Conservation (phyloP, 2,888 invertebrate species). For the Caenorhabditis sp. region DNA sequence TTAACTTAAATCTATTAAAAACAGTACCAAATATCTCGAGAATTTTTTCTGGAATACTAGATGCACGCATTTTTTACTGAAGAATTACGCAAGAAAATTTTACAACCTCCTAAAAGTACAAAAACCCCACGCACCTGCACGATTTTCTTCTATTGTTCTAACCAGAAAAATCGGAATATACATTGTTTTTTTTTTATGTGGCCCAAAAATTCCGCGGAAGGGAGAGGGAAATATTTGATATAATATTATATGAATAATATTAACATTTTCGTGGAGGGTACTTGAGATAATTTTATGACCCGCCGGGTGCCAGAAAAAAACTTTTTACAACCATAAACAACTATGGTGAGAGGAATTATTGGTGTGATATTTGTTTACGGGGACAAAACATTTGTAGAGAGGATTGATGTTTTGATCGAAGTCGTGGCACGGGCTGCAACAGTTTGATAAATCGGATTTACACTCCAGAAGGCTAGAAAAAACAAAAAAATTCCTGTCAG, state of each 20-base stretch:
- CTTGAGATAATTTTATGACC: background rate
- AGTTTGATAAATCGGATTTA: too few relatives aligned
- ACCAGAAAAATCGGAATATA: background rate
- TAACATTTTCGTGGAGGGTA: background rate
- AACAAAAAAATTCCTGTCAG: too few relatives aligned
- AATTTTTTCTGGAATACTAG: constrained; percentile 2
- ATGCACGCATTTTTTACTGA: background rate
- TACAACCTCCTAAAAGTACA: background rate
- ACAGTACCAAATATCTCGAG: background rate
- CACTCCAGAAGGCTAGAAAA: too few relatives aligned
- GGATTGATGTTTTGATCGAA: too few relatives aligned
- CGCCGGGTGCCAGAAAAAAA: too few relatives aligned
- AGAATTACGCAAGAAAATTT: too few relatives aligned
- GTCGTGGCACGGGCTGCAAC: too few relatives aligned
- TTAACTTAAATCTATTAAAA: background rate
- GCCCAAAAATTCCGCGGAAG: background rate
- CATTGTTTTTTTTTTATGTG: background rate
- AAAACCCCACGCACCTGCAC: background rate
- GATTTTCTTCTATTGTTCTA: background rate
- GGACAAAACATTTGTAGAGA: too few relatives aligned
- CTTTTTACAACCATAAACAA: too few relatives aligned
- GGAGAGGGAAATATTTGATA: background rate
- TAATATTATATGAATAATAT: background rate
- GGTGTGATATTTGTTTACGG: too few relatives aligned
- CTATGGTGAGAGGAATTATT: too few relatives aligned